phyloP scores from a whole-genome alignment of 2,797 vertebrate genomes.

The Pempheris klunzingeri region DNA sequence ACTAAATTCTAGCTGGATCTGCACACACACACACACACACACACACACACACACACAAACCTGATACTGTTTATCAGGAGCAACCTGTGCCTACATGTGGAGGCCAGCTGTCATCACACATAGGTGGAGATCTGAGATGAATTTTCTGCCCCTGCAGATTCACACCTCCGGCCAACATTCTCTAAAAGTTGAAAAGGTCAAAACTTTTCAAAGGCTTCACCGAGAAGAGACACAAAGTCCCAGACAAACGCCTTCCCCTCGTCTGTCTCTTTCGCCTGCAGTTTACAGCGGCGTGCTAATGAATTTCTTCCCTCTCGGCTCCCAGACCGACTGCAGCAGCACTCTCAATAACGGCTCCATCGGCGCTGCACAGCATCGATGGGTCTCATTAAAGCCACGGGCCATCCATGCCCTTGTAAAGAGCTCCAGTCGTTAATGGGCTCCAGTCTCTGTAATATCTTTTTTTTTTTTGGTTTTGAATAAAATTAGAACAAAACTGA shows the following conservation, averaged over 20 bases:
- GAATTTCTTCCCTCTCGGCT: constrained; percentile 19
- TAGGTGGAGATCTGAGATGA: constrained; percentile 31
- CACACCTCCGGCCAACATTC: constrained; percentile 38
- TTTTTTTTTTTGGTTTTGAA: not conserved
- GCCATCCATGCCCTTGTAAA: not conserved
- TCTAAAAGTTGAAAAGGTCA: constrained; percentile 25
- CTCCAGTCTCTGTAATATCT: not conserved
- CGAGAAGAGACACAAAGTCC: not conserved
- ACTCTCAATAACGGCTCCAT: constrained; percentile 39
- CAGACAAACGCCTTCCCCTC: constrained; percentile 13
- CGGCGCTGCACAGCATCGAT: constrained; percentile 3
- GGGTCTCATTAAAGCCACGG: constrained; percentile 26
- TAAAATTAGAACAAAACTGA: not conserved
- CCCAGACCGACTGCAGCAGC: constrained; percentile 18
- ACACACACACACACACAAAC: constrained; percentile 15
- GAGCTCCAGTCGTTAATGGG: not conserved
- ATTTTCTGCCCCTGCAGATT: constrained; percentile 8
- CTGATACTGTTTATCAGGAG: constrained; percentile 23
- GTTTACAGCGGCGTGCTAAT: constrained; percentile 35
- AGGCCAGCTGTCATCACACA: constrained; percentile 38
- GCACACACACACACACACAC: not conserved
- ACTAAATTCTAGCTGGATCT: constrained; percentile 11
- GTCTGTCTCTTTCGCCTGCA: constrained; percentile 17
- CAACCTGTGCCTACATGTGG: constrained; percentile 21
- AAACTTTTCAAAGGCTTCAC: not conserved